Base-by-base conservation (phyloP, 2,797 vertebrate species). In the Smutsia gigantea region DNA sequence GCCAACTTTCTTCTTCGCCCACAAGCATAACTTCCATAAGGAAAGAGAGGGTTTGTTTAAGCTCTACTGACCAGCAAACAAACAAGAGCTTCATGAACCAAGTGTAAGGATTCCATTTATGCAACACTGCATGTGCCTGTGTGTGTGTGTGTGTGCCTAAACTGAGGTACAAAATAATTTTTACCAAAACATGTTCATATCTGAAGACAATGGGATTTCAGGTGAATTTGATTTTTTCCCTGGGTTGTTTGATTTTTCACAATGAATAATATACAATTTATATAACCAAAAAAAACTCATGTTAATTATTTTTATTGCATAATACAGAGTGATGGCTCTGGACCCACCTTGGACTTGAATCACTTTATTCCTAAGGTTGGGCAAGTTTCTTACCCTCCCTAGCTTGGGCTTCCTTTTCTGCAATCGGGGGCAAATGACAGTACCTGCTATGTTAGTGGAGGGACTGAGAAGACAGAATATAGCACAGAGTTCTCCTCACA, bases 361-460 rank as follows among this genome's bases (percentile, higher is more conserved):
- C 25, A n/a, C 7, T n/a, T 2, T n/a, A 12, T 13, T 25, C 51
- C 31, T 46, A 55, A 51, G 37, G 14, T 51, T 83, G 64, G 49
- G 27, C 4, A 57, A 39, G 29, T 69, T 90, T 55, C 93, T 55
- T 6, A 15, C 25, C 31, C 21, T 53, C 29, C n/a, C 63, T 10
- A 18, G 4, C 18, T 29, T 39, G 61, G 25, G 14, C 29, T 66
- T 87, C 49, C 5, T 81, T 61, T 59, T 11, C 42, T 57, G 42
- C 64, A 69, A 21, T 27, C 1, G 4, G 10, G 39, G 27, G 6
- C 6, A 0, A 8, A 75, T 19, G 25, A 25, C 75, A 46, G 25
- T 1, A 14, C 31, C 37, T 34, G 23, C 59, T 14, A 0, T 4
- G 1, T 0, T 1, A 4, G 4, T 15, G 29, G 37, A 75, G 13